A percentile compares a stretch with the other conserved stretches of the same genome.
phyloP scores from a whole-genome alignment of 2,888 invertebrate genomes.

The Agriopis marginaria region DNA sequence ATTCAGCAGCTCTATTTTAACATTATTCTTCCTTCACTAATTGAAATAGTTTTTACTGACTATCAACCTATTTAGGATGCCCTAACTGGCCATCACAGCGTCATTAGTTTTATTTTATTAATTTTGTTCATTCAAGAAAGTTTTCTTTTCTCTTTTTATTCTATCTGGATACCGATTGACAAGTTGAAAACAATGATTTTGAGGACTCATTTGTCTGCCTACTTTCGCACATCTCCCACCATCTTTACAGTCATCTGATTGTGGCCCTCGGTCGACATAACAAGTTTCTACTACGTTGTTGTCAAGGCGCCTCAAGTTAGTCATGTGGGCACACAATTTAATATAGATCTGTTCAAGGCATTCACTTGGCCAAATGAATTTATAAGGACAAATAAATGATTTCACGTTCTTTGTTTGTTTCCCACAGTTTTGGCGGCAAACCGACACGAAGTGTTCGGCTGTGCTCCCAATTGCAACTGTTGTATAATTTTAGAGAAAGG shows the following conservation, averaged over 20 bases:
- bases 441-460: slow-evolving; percentile 55
- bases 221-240: slow-evolving; percentile 30
- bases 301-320: slow-evolving; percentile 46
- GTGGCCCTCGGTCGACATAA: slow-evolving; percentile 42
- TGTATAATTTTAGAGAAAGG: slow-evolving; percentile 85
- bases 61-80: not conserved
- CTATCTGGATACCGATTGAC: not conserved
- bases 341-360: slow-evolving; percentile 22
- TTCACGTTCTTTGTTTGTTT: slow-evolving; percentile 16
- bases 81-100: no score
- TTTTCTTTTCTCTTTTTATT: not conserved
- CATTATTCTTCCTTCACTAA: not conserved
- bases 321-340: slow-evolving; percentile 14
- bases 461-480: slow-evolving; percentile 70
- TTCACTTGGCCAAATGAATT: slow-evolving; percentile 18
- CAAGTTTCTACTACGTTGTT: slow-evolving; percentile 46
- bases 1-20: no score
- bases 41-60: not conserved
- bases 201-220: slow-evolving; percentile 5
- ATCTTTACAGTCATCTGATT: slow-evolving; percentile 34
- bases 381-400: slow-evolving; percentile 1
- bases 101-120: not conserved
- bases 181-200: not conserved
- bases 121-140: not conserved
- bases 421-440: slow-evolving; percentile 62